Conservation (phyloP, 2,797 vertebrate species). For the Cottoperca gobio region DNA sequence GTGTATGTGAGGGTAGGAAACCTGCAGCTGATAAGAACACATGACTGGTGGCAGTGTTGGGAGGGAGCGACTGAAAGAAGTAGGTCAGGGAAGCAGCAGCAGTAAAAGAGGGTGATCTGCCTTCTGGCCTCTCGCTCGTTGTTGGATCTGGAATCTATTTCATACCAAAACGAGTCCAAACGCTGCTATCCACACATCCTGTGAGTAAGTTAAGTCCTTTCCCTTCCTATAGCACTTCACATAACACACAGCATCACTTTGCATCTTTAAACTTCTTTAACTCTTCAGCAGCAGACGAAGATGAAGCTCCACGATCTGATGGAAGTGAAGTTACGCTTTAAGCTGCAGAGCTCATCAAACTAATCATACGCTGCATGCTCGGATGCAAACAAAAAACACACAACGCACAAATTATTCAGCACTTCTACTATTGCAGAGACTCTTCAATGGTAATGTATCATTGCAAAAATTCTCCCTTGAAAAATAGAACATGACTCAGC, state of each 20-base stretch:
- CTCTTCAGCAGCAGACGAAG: not conserved
- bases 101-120: constrained; percentile 6
- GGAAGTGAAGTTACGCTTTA: constrained; percentile 2
- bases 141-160: constrained; percentile 3
- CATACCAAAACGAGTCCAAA: not conserved
- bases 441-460: not conserved
- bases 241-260: not conserved
- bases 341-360: constrained; percentile 8
- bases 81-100: not conserved
- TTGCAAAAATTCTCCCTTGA: constrained; percentile 17
- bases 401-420: constrained; percentile 11
- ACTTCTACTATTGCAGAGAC: constrained; percentile 13
- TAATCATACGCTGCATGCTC: constrained; percentile 8
- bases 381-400: constrained; percentile 27
- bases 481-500: constrained; percentile 34
- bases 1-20: not conserved
- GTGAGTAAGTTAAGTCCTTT: no score
- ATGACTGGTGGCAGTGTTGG: not conserved
- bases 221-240: no score
- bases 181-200: no score
- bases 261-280: no score
- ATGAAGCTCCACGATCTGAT: constrained; percentile 5
- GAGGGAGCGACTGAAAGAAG: no score
- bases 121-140: not conserved
- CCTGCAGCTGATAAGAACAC: not conserved